Base-by-base conservation (phyloP, 2,797 vertebrate genomes). In the Hydrocynus forskahlii region DNA sequence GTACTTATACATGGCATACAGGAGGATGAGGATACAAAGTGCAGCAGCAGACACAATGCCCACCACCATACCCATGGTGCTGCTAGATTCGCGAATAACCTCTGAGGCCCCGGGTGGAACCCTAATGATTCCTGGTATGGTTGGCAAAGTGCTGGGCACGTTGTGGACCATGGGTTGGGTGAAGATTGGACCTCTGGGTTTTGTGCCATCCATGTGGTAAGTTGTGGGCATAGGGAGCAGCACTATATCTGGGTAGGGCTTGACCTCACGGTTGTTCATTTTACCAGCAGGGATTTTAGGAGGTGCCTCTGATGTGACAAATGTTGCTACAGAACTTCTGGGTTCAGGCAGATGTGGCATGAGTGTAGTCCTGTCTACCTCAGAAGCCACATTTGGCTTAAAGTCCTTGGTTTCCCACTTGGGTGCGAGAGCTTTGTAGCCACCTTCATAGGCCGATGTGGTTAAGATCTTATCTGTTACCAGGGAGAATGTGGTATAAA, bases 401-500 rank as follows among this genome's bases (percentile, higher is more conserved):
- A 97, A 96, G 97, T 98, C 97, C 97, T 98, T 96, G 96, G 95
- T 94, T 95, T 98, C 97, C 97, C 97, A 98, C 96, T 98, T 98
- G 94, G 97, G 96, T 89, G 94, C 93, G 89, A 97, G 96, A 96
- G 96, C 96, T 97, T 98, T 98, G 96, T 96, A 97, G 97, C 96
- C 97, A 97, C 97, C 97, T 96, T 98, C 96, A 97, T 98, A 97
- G 96, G 96, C 93, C 94, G 97, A 96, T 95, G 97, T 96, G 94
- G 97, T 97, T 96, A 97, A 96, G 96, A 96, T 99, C 96, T 97
- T 97, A 98, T 97, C 96, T 98, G 97, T 98, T 97, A 99, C 97
- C 97, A 97, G 96, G 97, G 95, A 98, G 97, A 97, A 96, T 97
- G 97, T 95, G 95, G 96, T 96, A 97, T 99, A 96, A 98, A 98